These are phyloP conservation scores for Paraescarpia echinospica DNA, from an alignment of 1,140 invertebrate genomes.

Conservation along the genomic window DNA sequence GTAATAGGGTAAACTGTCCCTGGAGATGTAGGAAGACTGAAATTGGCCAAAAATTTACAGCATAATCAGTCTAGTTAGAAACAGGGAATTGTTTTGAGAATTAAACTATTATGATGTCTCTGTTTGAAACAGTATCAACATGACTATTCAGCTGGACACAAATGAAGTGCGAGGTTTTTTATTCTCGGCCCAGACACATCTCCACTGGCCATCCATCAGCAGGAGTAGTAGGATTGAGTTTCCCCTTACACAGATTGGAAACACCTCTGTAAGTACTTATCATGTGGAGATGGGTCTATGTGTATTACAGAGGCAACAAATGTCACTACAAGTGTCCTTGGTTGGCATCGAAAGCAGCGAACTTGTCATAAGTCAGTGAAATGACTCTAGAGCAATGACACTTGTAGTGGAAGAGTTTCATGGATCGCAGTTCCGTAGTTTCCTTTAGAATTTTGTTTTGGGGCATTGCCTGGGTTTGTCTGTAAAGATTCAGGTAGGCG, in stretches of 20 bases:
- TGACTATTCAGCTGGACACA: constrained; percentile 76
- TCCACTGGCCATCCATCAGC: constrained; percentile 72
- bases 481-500: too few relatives aligned
- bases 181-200: constrained; percentile 70
- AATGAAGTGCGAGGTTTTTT: constrained; percentile 73
- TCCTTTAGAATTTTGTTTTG: too few relatives aligned
- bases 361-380: background rate
- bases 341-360: background rate
- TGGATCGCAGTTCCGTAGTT: too few relatives aligned
- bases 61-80: too few relatives aligned
- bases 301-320: background rate
- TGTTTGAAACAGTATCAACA: constrained; percentile 62
- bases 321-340: background rate
- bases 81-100: too few relatives aligned
- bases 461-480: too few relatives aligned
- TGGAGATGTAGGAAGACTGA: too few relatives aligned
- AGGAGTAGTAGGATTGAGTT: constrained; percentile 66
- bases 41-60: too few relatives aligned
- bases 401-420: background rate
- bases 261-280: constrained; percentile 65
- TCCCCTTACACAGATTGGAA: constrained; percentile 81
- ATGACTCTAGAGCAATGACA: background rate
- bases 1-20: too few relatives aligned
- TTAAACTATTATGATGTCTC: background rate
- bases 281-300: background rate